Percentiles rank a stretch among this genome's conserved stretches.
Evolutionary conservation across 2,888 invertebrate genomes (phyloP).

Genomic region (Agonopterix heracliana): DNA sequence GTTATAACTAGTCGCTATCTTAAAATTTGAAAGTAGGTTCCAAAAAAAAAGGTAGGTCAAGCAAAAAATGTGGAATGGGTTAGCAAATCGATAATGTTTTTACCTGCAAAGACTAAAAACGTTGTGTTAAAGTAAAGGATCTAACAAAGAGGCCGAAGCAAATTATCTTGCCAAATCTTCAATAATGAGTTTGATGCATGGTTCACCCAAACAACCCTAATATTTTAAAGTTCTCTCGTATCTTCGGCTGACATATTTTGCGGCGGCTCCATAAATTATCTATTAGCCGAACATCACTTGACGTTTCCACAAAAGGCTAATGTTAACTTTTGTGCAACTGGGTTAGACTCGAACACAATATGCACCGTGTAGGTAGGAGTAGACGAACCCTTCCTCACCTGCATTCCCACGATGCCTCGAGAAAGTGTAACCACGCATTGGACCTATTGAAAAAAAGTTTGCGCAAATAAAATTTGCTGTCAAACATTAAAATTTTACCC

Average conservation of each 20-base stretch:
- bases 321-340: slow-evolving; percentile 70
- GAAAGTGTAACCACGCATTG: slow-evolving; percentile 57
- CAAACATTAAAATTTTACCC: slow-evolving; percentile 61
- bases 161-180: slow-evolving; percentile 54
- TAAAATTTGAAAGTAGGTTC: too few relatives aligned
- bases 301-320: slow-evolving; percentile 63
- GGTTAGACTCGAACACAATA: slow-evolving; percentile 47
- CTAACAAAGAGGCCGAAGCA: slow-evolving; percentile 35
- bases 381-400: slow-evolving; percentile 70
- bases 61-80: too few relatives aligned
- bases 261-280: slow-evolving; percentile 69
- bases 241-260: slow-evolving; percentile 42
- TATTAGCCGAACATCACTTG: slow-evolving; percentile 69
- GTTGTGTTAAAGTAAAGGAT: not conserved
- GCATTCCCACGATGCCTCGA: slow-evolving; percentile 69
- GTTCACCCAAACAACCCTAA: slow-evolving; percentile 59
- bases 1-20: too few relatives aligned
- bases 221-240: slow-evolving; percentile 54
- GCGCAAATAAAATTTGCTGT: slow-evolving; percentile 66
- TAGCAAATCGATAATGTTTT: too few relatives aligned
- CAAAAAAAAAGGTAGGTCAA: too few relatives aligned
- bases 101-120: too few relatives aligned
- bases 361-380: slow-evolving; percentile 24
- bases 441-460: slow-evolving; percentile 46
- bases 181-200: slow-evolving; percentile 35